phyloP scores from a whole-genome alignment of 2,797 vertebrate genomes.

The Anguilla marmorata region DNA sequence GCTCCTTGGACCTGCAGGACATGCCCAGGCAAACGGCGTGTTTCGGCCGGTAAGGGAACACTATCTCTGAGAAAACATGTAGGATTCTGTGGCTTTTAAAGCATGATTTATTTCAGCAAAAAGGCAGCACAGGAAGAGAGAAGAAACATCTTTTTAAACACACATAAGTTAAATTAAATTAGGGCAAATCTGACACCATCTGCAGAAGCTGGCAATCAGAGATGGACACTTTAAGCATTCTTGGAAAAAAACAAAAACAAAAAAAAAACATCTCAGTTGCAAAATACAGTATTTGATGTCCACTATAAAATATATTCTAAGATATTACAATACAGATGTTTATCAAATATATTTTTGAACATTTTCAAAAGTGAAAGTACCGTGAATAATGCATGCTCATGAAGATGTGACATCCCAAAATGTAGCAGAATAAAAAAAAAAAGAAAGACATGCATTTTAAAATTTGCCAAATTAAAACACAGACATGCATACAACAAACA shows the following conservation, averaged over 20 bases:
- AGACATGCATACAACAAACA: background rate
- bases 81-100: background rate
- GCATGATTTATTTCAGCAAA: constrained; percentile 14
- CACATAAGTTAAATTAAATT: background rate
- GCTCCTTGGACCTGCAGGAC: background rate
- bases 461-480: background rate
- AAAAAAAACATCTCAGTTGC: background rate
- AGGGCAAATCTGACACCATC: background rate
- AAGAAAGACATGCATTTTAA: background rate
- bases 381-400: background rate
- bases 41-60: background rate
- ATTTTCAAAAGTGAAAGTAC: background rate
- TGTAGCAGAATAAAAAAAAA: background rate
- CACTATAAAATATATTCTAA: constrained; percentile 8
- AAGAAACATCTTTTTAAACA: background rate
- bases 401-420: background rate
- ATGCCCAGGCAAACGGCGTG: background rate
- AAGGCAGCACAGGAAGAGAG: background rate
- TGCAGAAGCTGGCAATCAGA: background rate
- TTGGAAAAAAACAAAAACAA: background rate
- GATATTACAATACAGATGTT: background rate
- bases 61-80: background rate
- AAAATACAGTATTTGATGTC: background rate
- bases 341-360: constrained; percentile 9
- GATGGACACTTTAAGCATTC: background rate